Evolutionary conservation across 92 coral and sea anemone species (phyloP), one percentile per base, ranked within the genome.

Genomic region (Phenganax marumi): DNA sequence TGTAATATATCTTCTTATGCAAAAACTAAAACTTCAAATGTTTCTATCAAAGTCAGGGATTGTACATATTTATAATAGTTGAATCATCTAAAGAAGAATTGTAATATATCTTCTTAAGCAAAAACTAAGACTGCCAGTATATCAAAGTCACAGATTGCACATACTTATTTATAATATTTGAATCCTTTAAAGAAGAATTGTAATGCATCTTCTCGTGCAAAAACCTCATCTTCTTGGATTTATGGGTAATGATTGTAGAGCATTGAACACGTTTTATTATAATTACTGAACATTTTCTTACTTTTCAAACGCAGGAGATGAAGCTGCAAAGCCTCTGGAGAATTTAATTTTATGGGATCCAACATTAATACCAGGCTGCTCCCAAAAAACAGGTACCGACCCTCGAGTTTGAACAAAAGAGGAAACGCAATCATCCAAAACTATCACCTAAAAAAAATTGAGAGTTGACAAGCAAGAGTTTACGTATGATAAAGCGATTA

Each of bases 321-420:
- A 92, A n/a, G 99, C 97, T 83, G 91, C 94, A 84, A 96, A 96
- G n/a, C 97, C 99, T 79, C 99, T 74, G 21, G 99, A 96, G 16
- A 96, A 88, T 76, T 93, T 93, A 0, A 96, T 97, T 80, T 92
- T 92, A 84, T 96, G 99, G 11, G 99, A 96, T 14, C 99, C 99
- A 84, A 96, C 97, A 91, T 96, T 97, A 39, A 96, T 54, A 5
- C 99, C 99, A 10, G 99, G 99, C 86, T 96, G 99, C 77, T 96
- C 99, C 99, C 99, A 96, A 84, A 96, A 96, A 52, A 96, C 94
- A 70, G 99, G 99, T 12, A 96, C 99, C 26, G 99, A 96, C 2
- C 99, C 99, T 70, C 99, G 88, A 23, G 94, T 92, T 80, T 96
- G 99, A 11, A 96, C 97, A 86, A 86, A 96, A 7, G 99, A 96